phyloP scores from a whole-genome alignment of 2,888 invertebrate species.

The Melanophora roralis region DNA sequence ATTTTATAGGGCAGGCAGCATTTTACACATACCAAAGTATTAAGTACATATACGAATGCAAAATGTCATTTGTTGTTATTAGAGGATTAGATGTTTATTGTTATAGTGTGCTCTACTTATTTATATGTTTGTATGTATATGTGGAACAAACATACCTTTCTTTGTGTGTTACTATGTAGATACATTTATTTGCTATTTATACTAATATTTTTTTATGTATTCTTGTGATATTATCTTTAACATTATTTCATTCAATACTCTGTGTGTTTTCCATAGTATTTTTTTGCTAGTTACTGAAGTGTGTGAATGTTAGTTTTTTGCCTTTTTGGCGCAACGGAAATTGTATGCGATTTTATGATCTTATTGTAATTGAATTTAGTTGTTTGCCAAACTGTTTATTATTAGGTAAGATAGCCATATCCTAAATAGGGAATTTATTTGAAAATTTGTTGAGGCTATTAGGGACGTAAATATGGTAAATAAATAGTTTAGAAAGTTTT shows the following conservation, averaged over 20 bases:
- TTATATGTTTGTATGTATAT: too few relatives aligned
- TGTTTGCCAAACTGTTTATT: conserved; percentile 22
- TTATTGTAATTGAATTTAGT: conserved; percentile 54
- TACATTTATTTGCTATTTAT: background rate
- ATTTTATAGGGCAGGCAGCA: background rate
- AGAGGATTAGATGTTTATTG: conserved; percentile 42
- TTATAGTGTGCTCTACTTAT: background rate
- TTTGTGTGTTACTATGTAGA: background rate
- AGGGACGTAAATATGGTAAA: too few relatives aligned
- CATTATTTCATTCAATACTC: background rate
- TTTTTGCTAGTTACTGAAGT: background rate
- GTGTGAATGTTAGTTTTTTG: too few relatives aligned
- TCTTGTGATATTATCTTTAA: conserved; percentile 4
- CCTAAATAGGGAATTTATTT: too few relatives aligned
- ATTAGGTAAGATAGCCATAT: too few relatives aligned
- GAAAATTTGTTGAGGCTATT: too few relatives aligned
- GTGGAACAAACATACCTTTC: background rate
- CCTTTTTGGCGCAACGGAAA: conserved; percentile 8
- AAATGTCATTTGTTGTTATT: conserved; percentile 43
- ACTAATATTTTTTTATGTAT: background rate
- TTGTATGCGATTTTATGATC: conserved; percentile 46
- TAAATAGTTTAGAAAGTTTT: too few relatives aligned
- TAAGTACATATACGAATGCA: conserved; percentile 15
- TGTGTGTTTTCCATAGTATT: background rate
- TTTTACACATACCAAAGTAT: too few relatives aligned